Evolutionary conservation across 2,888 invertebrate species (phyloP).

Genomic region (Disparrhopalites patrizii): DNA sequence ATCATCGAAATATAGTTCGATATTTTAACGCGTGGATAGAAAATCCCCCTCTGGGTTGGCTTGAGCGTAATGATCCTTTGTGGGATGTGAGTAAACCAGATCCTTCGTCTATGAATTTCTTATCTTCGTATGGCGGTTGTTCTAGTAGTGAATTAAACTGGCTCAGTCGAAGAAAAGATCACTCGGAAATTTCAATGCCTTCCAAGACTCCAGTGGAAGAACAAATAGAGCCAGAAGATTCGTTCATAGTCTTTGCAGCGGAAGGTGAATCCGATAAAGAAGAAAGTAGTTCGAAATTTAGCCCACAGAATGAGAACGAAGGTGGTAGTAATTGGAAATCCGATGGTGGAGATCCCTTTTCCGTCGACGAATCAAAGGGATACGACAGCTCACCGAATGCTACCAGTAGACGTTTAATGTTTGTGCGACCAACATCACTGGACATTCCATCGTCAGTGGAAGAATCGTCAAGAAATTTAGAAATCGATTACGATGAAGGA

Average conservation of each 20-base stretch:
- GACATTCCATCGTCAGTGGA: conserved; percentile 34
- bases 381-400: too few species aligned
- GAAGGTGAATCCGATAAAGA: conserved; percentile 4
- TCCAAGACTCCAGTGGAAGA: conserved; percentile 34
- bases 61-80: conserved; percentile 69
- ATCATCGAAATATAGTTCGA: conserved; percentile 91
- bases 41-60: conserved; percentile 83
- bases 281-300: background rate
- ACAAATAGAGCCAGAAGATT: conserved; percentile 50
- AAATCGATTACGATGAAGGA: conserved; percentile 41
- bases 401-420: conserved; percentile 28
- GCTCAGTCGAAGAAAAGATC: conserved; percentile 23
- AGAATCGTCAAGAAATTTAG: conserved; percentile 46
- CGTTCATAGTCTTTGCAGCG: conserved; percentile 56
- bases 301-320: background rate
- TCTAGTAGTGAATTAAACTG: background rate
- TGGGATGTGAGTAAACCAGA: conserved; percentile 52
- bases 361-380: too few species aligned
- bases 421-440: conserved; percentile 40
- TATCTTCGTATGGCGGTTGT: conserved; percentile 6
- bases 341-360: too few species aligned
- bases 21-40: conserved; percentile 97
- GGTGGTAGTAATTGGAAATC: background rate
- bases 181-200: conserved; percentile 43
- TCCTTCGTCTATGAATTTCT: conserved; percentile 3